Evolutionary conservation across 2,888 invertebrate species (phyloP).

Genomic region (Acanthosepion pharaonis): DNA sequence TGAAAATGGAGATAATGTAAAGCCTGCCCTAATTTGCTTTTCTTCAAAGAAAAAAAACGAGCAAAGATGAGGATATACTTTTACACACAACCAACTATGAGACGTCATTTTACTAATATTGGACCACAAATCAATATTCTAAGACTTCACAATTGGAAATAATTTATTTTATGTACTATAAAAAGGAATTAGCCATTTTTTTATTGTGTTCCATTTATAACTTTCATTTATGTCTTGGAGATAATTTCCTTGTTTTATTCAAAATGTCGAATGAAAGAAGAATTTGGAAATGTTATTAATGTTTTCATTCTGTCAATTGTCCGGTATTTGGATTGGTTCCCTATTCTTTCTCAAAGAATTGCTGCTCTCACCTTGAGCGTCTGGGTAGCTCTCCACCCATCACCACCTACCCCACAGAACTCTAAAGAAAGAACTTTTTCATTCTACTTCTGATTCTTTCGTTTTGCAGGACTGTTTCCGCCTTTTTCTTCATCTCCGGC

Average conservation of each 20-base stretch:
- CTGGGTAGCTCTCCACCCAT: neutral
- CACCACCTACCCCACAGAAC: neutral
- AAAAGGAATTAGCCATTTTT: neutral
- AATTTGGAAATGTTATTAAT: neutral
- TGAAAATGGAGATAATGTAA: too few species aligned
- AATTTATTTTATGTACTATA: neutral
- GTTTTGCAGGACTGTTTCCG: neutral
- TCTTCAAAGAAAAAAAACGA: neutral
- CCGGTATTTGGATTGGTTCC: neutral
- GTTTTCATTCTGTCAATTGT: neutral
- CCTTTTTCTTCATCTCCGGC: neutral
- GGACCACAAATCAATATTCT: neutral
- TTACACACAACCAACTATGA: neutral
- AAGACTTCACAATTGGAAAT: neutral
- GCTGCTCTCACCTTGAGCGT: neutral
- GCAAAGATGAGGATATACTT: neutral
- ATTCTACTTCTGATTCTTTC: neutral
- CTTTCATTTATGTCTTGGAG: neutral
- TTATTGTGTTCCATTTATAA: neutral
- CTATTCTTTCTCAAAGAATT: neutral
- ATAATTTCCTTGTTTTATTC: slow-evolving; percentile 40
- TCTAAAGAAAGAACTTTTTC: neutral
- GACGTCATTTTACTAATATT: neutral
- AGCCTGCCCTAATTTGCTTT: neutral
- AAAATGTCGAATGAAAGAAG: neutral